Evolutionary conservation across 2,113 vertebrate genomes (phyloP).

Genomic region (Sula dactylatra): DNA sequence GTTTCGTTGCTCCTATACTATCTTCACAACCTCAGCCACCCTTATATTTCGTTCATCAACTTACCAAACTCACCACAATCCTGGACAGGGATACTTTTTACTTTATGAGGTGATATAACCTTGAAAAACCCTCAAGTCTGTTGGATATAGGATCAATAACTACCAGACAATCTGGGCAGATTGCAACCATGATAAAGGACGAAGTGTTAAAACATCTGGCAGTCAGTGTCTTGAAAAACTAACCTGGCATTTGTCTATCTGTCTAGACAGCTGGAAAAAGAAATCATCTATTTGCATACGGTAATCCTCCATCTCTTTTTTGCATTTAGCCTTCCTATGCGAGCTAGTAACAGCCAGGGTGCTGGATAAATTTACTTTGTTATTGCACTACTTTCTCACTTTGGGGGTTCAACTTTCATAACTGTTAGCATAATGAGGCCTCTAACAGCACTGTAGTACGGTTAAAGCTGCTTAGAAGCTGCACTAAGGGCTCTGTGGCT

Average conservation of each 20-base stretch:
- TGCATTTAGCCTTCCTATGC: neutral
- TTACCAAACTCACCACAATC: neutral
- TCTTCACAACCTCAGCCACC: neutral
- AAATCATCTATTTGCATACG: neutral
- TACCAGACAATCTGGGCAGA: neutral
- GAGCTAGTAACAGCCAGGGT: neutral
- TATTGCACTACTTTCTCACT: neutral
- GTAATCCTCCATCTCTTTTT: neutral
- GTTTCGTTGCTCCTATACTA: neutral
- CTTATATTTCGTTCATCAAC: neutral
- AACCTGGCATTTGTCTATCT: neutral
- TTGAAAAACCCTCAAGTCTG: neutral
- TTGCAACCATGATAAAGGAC: neutral
- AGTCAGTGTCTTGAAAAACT: constrained; percentile 4
- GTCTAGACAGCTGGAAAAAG: constrained; percentile 9
- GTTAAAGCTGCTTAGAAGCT: neutral
- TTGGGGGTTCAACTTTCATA: neutral
- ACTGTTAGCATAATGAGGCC: neutral
- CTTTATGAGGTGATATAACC: neutral
- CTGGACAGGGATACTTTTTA: neutral
- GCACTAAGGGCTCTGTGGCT: neutral
- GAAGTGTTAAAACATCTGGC: neutral
- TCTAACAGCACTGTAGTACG: neutral
- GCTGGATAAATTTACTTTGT: neutral
- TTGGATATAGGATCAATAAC: neutral